A percentile compares a stretch with the other conserved stretches of the same genome.
phyloP scores from a whole-genome alignment of 1,140 invertebrate genomes.

The Leptoteleia sp. region DNA sequence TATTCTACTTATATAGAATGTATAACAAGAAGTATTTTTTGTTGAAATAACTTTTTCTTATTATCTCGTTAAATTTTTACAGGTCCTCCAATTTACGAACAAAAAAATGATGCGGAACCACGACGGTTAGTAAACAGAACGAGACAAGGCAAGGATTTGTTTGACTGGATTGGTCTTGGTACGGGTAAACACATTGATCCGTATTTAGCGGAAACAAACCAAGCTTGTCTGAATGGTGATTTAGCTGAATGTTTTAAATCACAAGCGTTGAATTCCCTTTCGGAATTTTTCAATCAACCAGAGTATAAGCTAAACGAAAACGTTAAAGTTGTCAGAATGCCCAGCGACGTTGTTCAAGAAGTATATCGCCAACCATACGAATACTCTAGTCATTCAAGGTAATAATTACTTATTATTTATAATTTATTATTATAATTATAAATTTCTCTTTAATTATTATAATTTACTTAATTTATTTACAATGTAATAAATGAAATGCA shows the following conservation, averaged over 20 bases:
- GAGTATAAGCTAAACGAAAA: slow-evolving; percentile 85
- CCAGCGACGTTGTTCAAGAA: slow-evolving; percentile 84
- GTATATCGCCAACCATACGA: slow-evolving; percentile 82
- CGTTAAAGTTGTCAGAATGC: slow-evolving; percentile 85
- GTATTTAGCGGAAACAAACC: slow-evolving; percentile 86
- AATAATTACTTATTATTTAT: slow-evolving; percentile 14
- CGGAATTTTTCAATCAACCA: slow-evolving; percentile 86
- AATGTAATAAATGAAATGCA: no score
- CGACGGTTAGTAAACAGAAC: slow-evolving; percentile 65
- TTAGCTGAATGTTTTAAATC: slow-evolving; percentile 91
- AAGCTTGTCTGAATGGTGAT: slow-evolving; percentile 87
- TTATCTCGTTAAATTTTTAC: not conserved
- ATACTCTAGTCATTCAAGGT: slow-evolving; percentile 84
- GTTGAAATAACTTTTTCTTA: not conserved
- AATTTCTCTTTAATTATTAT: no score
- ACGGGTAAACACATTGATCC: slow-evolving; percentile 87
- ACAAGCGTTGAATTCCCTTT: slow-evolving; percentile 86
- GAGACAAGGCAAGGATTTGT: slow-evolving; percentile 83
- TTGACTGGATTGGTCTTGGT: slow-evolving; percentile 88
- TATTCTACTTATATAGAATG: no score
- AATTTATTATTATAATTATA: no score
- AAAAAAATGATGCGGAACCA: slow-evolving; percentile 47
- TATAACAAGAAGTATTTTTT: no score
- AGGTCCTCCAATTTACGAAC: slow-evolving; percentile 44
- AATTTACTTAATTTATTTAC: no score